A percentile compares a stretch with the other conserved stretches of the same genome.
These are phyloP conservation scores for Sylvilagus bachmani DNA, from an alignment of 2,113 vertebrate genomes.

Conservation along the genomic window DNA sequence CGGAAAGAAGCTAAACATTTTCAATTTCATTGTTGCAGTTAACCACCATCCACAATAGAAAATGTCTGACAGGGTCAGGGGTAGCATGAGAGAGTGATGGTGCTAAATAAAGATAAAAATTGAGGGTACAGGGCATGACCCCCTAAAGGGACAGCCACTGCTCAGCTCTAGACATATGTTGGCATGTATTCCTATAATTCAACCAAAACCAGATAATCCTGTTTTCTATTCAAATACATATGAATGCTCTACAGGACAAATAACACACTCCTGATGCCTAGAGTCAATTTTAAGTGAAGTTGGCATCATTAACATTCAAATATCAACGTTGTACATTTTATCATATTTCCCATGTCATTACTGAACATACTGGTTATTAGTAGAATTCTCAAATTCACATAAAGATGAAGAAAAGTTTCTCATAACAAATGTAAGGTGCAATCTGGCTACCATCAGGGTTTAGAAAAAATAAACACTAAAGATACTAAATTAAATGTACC, in stretches of 20 bases:
- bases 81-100: fast-evolving
- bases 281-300: not conserved
- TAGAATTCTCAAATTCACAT: not conserved
- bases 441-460: not conserved
- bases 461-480: not conserved
- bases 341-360: not conserved
- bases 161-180: not conserved
- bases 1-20: not conserved
- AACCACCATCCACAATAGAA: not conserved
- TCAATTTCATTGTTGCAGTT: not conserved
- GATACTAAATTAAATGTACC: not conserved
- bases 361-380: not conserved
- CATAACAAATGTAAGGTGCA: not conserved
- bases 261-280: not conserved
- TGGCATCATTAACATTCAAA: not conserved
- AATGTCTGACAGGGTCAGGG: not conserved
- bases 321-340: not conserved
- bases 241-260: not conserved
- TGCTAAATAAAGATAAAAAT: not conserved
- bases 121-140: not conserved
- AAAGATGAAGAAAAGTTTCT: not conserved
- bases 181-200: not conserved
- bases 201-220: not conserved
- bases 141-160: fast-evolving
- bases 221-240: not conserved